phyloP scores from a whole-genome alignment of 2,113 vertebrate species.

The Neotoma lepida region DNA sequence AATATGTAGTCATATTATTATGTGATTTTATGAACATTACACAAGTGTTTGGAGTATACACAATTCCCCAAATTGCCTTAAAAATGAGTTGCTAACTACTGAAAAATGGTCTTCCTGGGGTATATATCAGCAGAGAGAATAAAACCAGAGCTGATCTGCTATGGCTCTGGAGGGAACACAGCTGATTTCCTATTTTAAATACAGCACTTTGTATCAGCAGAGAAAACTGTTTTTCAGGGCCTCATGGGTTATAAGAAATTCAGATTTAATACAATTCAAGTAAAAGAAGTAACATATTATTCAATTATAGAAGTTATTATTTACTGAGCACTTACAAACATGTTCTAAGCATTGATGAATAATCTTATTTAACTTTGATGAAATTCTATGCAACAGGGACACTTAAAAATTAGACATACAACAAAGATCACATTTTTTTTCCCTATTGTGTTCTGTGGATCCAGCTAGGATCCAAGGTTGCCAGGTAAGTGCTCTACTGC shows the following conservation, averaged over 20 bases:
- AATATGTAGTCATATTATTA: background rate
- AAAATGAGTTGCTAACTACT: conserved; percentile 27
- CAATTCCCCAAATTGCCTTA: conserved; percentile 12
- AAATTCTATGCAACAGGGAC: background rate
- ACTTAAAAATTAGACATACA: background rate
- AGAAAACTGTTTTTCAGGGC: conserved; percentile 31
- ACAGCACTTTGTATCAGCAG: conserved; percentile 27
- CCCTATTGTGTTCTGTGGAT: background rate
- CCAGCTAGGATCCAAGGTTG: too few species aligned
- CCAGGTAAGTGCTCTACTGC: background rate
- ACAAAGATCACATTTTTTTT: background rate
- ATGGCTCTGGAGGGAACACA: background rate
- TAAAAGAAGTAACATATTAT: conserved; percentile 30
- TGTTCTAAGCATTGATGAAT: background rate
- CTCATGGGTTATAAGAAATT: conserved; percentile 32
- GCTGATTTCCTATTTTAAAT: conserved; percentile 57
- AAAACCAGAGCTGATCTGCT: conserved; percentile 29
- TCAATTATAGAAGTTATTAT: conserved; percentile 24
- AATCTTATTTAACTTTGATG: conserved; percentile 43
- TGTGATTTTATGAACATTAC: conserved; percentile 18
- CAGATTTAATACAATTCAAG: conserved; percentile 24
- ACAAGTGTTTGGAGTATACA: conserved; percentile 31
- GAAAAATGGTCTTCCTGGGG: conserved; percentile 31
- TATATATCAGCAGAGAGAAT: conserved; percentile 19
- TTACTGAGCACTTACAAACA: conserved; percentile 14